Evolutionary conservation across 2,113 vertebrate species (phyloP), one percentile per base, ranked within the genome.

Genomic region (Herpailurus yagouaroundi): DNA sequence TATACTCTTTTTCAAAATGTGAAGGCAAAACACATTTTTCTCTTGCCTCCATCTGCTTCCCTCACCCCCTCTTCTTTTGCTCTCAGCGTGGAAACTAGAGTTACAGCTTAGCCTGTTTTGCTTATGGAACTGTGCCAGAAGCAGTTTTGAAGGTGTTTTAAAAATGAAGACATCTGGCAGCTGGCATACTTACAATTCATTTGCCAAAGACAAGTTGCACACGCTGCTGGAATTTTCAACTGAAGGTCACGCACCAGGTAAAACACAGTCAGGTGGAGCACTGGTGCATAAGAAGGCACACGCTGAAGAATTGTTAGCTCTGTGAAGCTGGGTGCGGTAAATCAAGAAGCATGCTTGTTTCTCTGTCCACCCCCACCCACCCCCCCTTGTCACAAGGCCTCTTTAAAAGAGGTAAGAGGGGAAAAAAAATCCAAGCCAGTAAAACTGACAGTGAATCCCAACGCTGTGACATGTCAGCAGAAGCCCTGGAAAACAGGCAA

Each of bases 131-230:
- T 91, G 97, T 99, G 98, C 99, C 99, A 99, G 98, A 96, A 99
- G 98, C 98, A 98, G 98, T 99, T 99, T 99, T 98, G 98, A 99
- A 99, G 98, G 98, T 99, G 98, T 99, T 99, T 98, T 98, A 98
- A 98, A 97, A 99, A 99, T 99, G 98, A 99, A 99, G 99, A 99
- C 98, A 98, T 99, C 98, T 99, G 98, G 98, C 99, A 99, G 98
- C 98, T 99, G 99, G 98, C 98, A 1, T 91, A 97, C 98, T 99
- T 98, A 98, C 98, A 98, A 98, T 98, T 98, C 98, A 98, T 98
- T 99, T 99, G 98, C 99, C 98, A 99, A 98, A 98, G 98, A 98
- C 98, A 98, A 98, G 98, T 98, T 98, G 98, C 98, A 93, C 98
- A 93, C 96, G 97, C 98, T 98, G 98, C 96, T 98, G 98, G 98